Evolutionary conservation across 2,113 vertebrate genomes (phyloP).

Genomic region (Varanus salvator): DNA sequence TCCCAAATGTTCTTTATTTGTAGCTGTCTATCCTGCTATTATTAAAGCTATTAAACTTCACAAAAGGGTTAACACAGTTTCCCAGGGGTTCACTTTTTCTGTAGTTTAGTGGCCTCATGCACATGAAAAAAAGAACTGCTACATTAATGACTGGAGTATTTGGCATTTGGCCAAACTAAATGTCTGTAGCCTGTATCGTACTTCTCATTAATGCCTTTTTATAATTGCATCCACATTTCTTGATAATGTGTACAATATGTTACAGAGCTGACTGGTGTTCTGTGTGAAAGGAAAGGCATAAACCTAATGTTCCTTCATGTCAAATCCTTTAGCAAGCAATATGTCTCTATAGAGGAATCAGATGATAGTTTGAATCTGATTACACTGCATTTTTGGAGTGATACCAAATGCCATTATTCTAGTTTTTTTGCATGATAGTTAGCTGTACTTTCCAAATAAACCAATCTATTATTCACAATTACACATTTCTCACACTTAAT

Average conservation of each 20-base stretch:
- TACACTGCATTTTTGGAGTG: slow-evolving; percentile 28
- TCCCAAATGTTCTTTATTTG: slow-evolving; percentile 37
- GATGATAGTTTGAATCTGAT: slow-evolving; percentile 39
- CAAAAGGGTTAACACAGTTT: slow-evolving; percentile 37
- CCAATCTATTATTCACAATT: slow-evolving; percentile 25
- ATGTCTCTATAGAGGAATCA: slow-evolving; percentile 23
- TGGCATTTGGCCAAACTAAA: not conserved
- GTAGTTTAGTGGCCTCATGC: not conserved
- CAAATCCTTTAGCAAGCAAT: slow-evolving; percentile 29
- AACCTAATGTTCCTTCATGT: slow-evolving; percentile 33
- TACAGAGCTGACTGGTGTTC: slow-evolving; percentile 24
- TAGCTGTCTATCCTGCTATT: slow-evolving; percentile 37
- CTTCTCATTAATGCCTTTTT: slow-evolving; percentile 34
- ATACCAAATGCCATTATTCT: not conserved
- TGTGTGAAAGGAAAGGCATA: slow-evolving; percentile 36
- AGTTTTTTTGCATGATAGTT: not conserved
- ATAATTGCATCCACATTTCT: slow-evolving; percentile 51
- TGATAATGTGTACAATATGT: slow-evolving; percentile 26
- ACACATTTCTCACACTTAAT: not conserved
- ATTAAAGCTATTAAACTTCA: slow-evolving; percentile 40
- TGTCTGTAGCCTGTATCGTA: not conserved
- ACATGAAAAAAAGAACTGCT: not conserved
- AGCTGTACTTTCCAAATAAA: slow-evolving; percentile 32
- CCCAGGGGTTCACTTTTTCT: not conserved
- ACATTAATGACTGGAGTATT: slow-evolving; percentile 38